These are phyloP conservation scores for Tiphia femorata DNA, from an alignment of 2,888 invertebrate genomes.

Conservation along the genomic window DNA sequence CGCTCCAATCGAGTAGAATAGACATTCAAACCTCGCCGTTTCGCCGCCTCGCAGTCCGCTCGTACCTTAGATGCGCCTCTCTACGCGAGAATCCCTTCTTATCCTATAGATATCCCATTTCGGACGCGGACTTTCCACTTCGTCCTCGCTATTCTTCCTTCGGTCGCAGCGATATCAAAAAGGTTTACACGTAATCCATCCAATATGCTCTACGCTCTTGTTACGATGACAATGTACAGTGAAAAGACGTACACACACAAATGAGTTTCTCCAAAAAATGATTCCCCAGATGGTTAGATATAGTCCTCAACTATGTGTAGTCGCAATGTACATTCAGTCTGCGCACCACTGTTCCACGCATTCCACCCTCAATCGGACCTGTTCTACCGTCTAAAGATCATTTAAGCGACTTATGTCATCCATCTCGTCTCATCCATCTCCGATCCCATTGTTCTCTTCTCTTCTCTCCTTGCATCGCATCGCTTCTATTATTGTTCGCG, in stretches of 20 bases:
- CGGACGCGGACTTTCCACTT: too few species aligned
- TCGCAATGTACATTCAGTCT: constrained; percentile 10
- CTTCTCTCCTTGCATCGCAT: constrained; percentile 25
- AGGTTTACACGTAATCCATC: constrained; percentile 37
- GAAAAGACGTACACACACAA: constrained; percentile 35
- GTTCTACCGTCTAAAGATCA: background rate
- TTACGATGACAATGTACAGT: constrained; percentile 47
- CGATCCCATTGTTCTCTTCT: background rate
- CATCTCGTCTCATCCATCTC: background rate
- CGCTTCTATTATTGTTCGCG: constrained; percentile 39
- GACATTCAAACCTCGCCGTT: too few species aligned
- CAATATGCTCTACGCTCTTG: constrained; percentile 33
- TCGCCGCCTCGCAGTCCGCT: too few species aligned
- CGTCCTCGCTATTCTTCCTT: too few species aligned
- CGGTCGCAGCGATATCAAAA: constrained; percentile 44
- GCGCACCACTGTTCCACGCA: background rate
- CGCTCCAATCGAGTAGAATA: too few species aligned
- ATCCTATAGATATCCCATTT: too few species aligned
- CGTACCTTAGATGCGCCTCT: too few species aligned
- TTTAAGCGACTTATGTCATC: background rate
- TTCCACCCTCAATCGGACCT: background rate
- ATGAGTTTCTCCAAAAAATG: constrained; percentile 26
- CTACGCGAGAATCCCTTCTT: too few species aligned
- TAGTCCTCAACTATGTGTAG: background rate
- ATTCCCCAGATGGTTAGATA: constrained; percentile 16